Evolutionary conservation across 2,888 invertebrate species (phyloP).

Genomic region (Hirtodrosophila trivittata): DNA sequence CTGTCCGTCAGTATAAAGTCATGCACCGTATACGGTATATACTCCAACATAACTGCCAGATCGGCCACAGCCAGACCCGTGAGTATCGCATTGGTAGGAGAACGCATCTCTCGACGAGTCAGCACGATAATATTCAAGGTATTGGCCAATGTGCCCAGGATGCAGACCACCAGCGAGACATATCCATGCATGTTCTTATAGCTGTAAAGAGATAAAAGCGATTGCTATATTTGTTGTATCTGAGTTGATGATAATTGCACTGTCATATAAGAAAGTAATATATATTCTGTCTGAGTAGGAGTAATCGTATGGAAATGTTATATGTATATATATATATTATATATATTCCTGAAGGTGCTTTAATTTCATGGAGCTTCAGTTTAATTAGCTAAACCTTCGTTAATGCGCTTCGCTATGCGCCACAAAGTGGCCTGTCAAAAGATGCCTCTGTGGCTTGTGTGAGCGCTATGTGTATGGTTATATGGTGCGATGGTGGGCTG

Average conservation of each 20-base stretch:
- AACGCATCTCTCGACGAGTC: constrained; percentile 94
- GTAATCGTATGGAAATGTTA: no score
- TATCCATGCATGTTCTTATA: constrained; percentile 93
- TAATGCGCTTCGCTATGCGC: constrained; percentile 26
- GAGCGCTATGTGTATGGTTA: constrained; percentile 5
- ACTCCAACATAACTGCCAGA: constrained; percentile 96
- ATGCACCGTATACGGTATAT: constrained; percentile 94
- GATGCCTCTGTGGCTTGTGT: constrained; percentile 5
- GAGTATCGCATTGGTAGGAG: constrained; percentile 95
- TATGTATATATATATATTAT: background rate
- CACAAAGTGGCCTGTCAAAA: constrained; percentile 31
- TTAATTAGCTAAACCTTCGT: constrained; percentile 32
- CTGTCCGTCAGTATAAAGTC: constrained; percentile 87
- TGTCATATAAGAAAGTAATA: no score
- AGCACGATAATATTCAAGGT: constrained; percentile 96
- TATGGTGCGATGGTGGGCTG: background rate
- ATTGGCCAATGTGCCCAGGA: constrained; percentile 95
- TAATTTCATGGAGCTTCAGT: background rate
- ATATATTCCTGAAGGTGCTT: background rate
- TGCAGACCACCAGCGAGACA: constrained; percentile 92
- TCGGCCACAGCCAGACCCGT: constrained; percentile 96
- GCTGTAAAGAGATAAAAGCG: constrained; percentile 74
- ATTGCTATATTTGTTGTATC: background rate
- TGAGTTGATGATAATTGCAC: background rate
- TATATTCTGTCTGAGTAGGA: no score